phyloP scores from a whole-genome alignment of 1,140 invertebrate genomes.

The Orius insidiosus region DNA sequence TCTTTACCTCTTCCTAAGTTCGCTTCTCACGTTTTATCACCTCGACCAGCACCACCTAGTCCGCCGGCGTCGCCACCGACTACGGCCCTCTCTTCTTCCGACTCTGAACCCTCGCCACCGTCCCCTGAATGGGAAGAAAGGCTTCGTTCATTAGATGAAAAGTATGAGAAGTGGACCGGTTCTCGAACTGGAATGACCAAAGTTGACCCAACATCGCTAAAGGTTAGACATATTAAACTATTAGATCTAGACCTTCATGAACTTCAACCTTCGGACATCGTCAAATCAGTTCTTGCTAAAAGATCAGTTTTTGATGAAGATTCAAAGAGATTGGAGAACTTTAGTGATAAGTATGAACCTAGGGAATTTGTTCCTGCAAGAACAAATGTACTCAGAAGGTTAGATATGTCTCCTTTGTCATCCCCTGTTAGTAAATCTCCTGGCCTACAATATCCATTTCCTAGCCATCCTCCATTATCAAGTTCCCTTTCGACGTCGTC shows the following conservation, averaged over 20 bases:
- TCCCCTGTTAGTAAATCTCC: slow-evolving; percentile 19
- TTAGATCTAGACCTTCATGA: slow-evolving; percentile 58
- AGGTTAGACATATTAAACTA: slow-evolving; percentile 41
- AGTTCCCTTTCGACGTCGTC: slow-evolving; percentile 11
- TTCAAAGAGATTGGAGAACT: slow-evolving; percentile 76
- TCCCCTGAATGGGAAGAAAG: slow-evolving; percentile 50
- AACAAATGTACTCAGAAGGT: slow-evolving; percentile 17
- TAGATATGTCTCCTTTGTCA: slow-evolving; percentile 18
- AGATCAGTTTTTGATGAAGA: slow-evolving; percentile 91
- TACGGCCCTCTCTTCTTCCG: slow-evolving; percentile 21
- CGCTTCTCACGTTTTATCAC: slow-evolving; percentile 42
- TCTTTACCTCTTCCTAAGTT: slow-evolving; percentile 70
- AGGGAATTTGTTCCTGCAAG: slow-evolving; percentile 32
- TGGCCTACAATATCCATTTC: slow-evolving; percentile 63
- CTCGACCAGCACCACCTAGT: slow-evolving; percentile 18
- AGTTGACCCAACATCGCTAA: slow-evolving; percentile 34
- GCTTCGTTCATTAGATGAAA: slow-evolving; percentile 75
- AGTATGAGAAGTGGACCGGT: slow-evolving; percentile 78
- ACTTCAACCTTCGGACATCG: slow-evolving; percentile 81
- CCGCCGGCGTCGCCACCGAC: slow-evolving; percentile 19
- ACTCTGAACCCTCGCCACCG: slow-evolving; percentile 26
- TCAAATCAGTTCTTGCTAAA: slow-evolving; percentile 78
- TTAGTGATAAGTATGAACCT: slow-evolving; percentile 70
- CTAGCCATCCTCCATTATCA: slow-evolving; percentile 43
- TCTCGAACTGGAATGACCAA: slow-evolving; percentile 39